Base-by-base conservation (phyloP, 1,140 invertebrate genomes). In the Macrotrachela quadricornifera region DNA sequence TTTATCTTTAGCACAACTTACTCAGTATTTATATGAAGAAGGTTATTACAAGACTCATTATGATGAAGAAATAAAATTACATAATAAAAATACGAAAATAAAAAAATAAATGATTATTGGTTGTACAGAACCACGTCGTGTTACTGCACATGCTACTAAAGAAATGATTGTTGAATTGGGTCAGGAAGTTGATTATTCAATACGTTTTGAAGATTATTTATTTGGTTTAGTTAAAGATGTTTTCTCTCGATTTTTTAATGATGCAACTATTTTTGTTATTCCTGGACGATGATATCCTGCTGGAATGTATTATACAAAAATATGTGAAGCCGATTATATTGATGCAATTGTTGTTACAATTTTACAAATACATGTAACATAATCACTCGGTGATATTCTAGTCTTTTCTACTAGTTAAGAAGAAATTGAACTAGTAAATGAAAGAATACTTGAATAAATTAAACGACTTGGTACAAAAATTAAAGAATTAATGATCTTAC, bases 221-320 rank as follows among this genome's bases (percentile, higher is more conserved):
- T 97, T 99, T 73, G 92, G 94, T 17, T 74, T 99, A 42, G 85
- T 97, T 0, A 97, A 97, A 74, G 92, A 97, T 69, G 94, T 97
- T 57, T 99, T 99, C 70, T 95, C 88, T 16, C 78, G 80, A 58
- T 99, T 97, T 70, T 99, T 99, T 71, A 91, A 97, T 68, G 84
- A 94, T 67, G 92, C 92, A 3, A 90, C 91, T 6, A 88, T 97
- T 58, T 97, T 96, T 67, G 75, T 85, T 46, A 97, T 99, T 63
- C 92, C 92, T 40, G 92, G 80, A 12, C 62, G 80, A 55, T 59
- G 80, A 53, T 83, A 77, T 66, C 80, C 80, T 13, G 80, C 96
- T 0, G 86, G 97, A 68, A 92, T 97, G 62, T 97, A 88, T 69
- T 97, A 97, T 64, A 97, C 94, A 6, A 92, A 94, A 75, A 88